Percentiles rank a stretch among this genome's conserved stretches.
Conservation (phyloP, 2,888 invertebrate genomes). For the Phengaris arion region DNA sequence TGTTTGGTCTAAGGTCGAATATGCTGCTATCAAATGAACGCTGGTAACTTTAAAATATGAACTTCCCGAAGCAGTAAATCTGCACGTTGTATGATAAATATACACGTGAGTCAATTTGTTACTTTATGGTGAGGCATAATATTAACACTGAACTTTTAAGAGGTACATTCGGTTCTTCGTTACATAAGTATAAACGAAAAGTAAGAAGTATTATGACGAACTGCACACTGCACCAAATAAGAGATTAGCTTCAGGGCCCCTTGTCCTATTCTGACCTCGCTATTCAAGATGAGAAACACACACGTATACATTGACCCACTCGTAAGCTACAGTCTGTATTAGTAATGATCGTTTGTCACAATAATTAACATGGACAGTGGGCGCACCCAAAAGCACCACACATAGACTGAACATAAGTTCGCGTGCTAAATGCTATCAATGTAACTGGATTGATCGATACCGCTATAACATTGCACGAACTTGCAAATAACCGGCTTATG, state of each 20-base stretch:
- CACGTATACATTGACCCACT: not conserved
- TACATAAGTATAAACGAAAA: not conserved
- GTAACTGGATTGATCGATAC: conserved; percentile 47
- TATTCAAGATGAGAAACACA: conserved; percentile 1
- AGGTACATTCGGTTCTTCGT: not conserved
- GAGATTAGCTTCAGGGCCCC: not conserved
- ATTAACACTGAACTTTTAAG: not conserved
- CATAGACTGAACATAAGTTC: conserved; percentile 48
- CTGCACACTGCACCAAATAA: not conserved
- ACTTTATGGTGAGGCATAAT: not conserved
- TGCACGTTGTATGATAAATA: conserved; percentile 1
- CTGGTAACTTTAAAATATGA: conserved; percentile 42
- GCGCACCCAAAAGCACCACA: conserved; percentile 55
- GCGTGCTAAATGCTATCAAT: conserved; percentile 56
- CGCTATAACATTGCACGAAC: conserved; percentile 41
- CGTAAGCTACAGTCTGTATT: not conserved
- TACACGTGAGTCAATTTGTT: not conserved
- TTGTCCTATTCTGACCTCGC: conserved; percentile 4
- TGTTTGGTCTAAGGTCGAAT: conserved; percentile 49
- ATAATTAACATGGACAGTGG: conserved; percentile 36
- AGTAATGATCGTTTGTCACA: conserved; percentile 7
- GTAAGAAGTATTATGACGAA: not conserved
- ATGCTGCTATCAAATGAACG: conserved; percentile 54
- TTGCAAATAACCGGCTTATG: conserved; percentile 43
- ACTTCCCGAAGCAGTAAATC: conserved; percentile 31